Conservation (phyloP, 2,113 vertebrate genomes). For the Bufo gargarizans region DNA sequence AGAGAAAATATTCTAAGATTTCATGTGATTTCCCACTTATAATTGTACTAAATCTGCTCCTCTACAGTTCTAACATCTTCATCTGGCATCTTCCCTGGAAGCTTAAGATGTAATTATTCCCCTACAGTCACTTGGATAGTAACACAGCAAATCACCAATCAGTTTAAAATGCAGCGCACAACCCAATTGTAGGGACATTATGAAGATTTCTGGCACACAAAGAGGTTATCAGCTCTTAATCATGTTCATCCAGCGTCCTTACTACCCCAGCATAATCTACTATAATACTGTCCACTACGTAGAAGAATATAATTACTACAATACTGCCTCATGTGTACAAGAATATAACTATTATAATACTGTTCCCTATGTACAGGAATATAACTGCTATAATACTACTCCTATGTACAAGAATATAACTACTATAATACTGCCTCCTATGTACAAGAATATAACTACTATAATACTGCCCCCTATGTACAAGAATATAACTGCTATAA, state of each 20-base stretch:
- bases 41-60: neutral
- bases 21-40: neutral
- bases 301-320: neutral
- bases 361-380: neutral
- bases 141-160: neutral
- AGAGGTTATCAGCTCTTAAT: neutral
- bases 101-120: neutral
- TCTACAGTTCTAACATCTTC: neutral
- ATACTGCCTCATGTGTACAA: neutral
- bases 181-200: too few relatives aligned
- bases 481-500: neutral
- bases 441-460: neutral
- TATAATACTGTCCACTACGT: neutral
- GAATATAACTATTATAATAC: neutral
- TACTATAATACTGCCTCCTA: neutral
- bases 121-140: neutral
- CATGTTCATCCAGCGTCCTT: neutral
- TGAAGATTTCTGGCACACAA: neutral
- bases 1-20: neutral
- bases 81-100: neutral
- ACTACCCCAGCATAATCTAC: neutral
- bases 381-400: neutral
- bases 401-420: neutral
- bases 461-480: neutral
- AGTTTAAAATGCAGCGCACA: neutral